Evolutionary conservation across 2,888 invertebrate genomes (phyloP).

Genomic region (Miltochrista miniata): DNA sequence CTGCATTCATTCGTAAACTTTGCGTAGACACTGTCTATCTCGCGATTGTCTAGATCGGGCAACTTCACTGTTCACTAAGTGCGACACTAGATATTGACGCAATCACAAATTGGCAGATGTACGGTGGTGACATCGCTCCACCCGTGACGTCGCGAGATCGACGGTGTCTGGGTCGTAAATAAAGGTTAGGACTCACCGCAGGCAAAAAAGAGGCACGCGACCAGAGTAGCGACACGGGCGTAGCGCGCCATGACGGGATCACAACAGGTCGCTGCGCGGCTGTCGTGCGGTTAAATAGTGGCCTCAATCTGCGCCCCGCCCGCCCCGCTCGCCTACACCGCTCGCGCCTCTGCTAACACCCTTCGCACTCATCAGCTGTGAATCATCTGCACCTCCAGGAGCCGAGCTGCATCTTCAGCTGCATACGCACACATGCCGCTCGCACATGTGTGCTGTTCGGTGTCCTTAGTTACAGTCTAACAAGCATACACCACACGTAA

Average conservation of each 20-base stretch:
- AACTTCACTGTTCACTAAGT: slow-evolving; percentile 78
- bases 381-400: slow-evolving; percentile 63
- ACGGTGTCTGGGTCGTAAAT: slow-evolving; percentile 73
- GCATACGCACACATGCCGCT: slow-evolving; percentile 9
- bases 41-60: slow-evolving; percentile 61
- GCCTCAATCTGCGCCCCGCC: slow-evolving; percentile 82
- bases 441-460: slow-evolving; percentile 1
- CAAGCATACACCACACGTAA: slow-evolving; percentile 18
- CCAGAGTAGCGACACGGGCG: slow-evolving; percentile 83
- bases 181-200: slow-evolving; percentile 84
- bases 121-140: slow-evolving; percentile 60
- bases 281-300: slow-evolving; percentile 81
- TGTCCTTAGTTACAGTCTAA: slow-evolving; percentile 13
- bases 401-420: slow-evolving; percentile 30
- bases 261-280: slow-evolving; percentile 83
- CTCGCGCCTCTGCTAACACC: slow-evolving; percentile 76
- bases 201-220: slow-evolving; percentile 82
- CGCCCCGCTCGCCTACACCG: slow-evolving; percentile 81
- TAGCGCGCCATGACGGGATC: slow-evolving; percentile 84
- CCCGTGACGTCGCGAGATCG: slow-evolving; percentile 78
- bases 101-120: slow-evolving; percentile 66
- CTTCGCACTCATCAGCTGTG: slow-evolving; percentile 76
- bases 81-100: slow-evolving; percentile 64
- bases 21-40: slow-evolving; percentile 68
- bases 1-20: slow-evolving; percentile 65